Conservation (phyloP, 2,113 vertebrate genomes). For the Boulengeromyrus knoepffleri region DNA sequence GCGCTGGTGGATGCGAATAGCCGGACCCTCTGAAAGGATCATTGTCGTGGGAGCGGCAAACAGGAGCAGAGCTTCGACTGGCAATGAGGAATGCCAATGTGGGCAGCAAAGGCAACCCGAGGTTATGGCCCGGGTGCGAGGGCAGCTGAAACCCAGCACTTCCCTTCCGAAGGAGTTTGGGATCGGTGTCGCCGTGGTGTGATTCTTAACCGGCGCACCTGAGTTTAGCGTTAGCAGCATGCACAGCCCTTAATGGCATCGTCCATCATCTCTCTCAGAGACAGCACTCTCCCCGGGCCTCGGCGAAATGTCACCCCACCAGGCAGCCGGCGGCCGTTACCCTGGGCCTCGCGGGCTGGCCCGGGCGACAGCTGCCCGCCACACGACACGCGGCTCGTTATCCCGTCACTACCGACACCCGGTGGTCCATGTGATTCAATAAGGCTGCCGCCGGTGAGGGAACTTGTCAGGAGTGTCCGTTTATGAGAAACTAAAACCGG, state of each 20-base stretch:
- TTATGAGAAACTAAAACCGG: not conserved
- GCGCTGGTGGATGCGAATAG: not conserved
- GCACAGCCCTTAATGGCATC: constrained; percentile 29
- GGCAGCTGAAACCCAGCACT: not conserved
- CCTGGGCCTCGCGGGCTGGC: constrained; percentile 2
- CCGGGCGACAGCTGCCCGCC: not conserved
- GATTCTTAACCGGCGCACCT: constrained; percentile 19
- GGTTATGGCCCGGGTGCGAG: not conserved
- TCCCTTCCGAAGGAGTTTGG: not conserved
- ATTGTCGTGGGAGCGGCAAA: not conserved
- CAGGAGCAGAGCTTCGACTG: not conserved
- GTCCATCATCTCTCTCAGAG: constrained; percentile 34
- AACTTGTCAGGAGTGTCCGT: constrained; percentile 16
- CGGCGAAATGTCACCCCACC: constrained; percentile 22
- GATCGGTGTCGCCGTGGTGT: not conserved
- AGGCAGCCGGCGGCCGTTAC: constrained; percentile 28
- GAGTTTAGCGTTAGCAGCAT: constrained; percentile 31
- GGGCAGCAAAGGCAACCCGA: not conserved
- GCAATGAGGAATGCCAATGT: not conserved
- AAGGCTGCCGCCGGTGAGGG: constrained; percentile 20
- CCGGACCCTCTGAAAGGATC: not conserved
- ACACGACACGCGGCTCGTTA: not conserved
- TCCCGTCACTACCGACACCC: not conserved
- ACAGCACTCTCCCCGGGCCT: constrained; percentile 18
- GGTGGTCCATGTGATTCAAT: constrained; percentile 20